Percentiles rank a stretch among this genome's conserved stretches.
Evolutionary conservation across 2,888 invertebrate species (phyloP).

Genomic region (Keiferia lycopersicella): DNA sequence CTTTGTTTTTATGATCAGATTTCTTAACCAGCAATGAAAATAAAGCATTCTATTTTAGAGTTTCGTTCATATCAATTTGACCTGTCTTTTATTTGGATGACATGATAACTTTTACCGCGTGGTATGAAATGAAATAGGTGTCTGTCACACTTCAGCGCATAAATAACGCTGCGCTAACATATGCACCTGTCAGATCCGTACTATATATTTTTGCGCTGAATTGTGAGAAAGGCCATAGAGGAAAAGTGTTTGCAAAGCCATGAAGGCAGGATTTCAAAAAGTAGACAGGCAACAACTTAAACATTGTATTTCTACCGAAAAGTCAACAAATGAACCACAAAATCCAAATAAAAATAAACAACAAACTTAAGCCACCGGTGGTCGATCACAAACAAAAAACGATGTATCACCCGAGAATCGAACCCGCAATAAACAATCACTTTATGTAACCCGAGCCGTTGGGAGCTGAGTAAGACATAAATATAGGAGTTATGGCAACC

Average conservation of each 20-base stretch:
- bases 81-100: too few relatives aligned
- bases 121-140: too few relatives aligned
- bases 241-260: not conserved
- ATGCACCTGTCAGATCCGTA: too few relatives aligned
- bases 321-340: not conserved
- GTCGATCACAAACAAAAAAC: conserved; percentile 30
- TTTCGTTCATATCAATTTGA: too few relatives aligned
- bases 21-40: not conserved
- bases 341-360: not conserved
- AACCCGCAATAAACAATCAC: conserved; percentile 50
- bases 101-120: not conserved
- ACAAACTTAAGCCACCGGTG: conserved; percentile 5
- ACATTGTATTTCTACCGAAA: not conserved
- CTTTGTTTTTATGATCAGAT: not conserved
- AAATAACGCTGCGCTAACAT: too few relatives aligned
- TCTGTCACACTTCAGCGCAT: too few relatives aligned
- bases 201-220: too few relatives aligned
- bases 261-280: not conserved
- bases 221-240: too few relatives aligned
- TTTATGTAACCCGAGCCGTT: conserved; percentile 57
- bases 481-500: conserved; percentile 59
- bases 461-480: conserved; percentile 64
- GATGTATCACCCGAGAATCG: conserved; percentile 43
- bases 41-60: not conserved
- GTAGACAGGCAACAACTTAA: not conserved